Conservation (phyloP, 2,797 vertebrate genomes). For the Petrocephalus sullivani region DNA sequence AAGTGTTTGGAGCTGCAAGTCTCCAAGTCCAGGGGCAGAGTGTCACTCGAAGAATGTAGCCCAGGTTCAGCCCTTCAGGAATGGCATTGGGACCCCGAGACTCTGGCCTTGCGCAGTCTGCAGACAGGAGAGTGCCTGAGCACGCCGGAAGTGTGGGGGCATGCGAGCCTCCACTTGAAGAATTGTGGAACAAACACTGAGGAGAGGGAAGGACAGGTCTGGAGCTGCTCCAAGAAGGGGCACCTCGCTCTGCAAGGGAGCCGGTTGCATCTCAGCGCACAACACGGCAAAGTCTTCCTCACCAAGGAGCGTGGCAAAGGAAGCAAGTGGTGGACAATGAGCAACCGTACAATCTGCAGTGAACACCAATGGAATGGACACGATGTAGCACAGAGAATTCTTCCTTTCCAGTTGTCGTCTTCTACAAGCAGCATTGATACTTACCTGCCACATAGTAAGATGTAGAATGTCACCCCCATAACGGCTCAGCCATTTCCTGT, state of each 20-base stretch:
- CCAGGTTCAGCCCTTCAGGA: constrained; percentile 51
- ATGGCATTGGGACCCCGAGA: constrained; percentile 63
- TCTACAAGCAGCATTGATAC: constrained; percentile 24
- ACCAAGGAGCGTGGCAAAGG: constrained; percentile 69
- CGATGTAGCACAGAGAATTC: constrained; percentile 13
- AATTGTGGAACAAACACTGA: constrained; percentile 50
- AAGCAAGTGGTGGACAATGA: constrained; percentile 71
- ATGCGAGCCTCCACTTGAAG: constrained; percentile 57
- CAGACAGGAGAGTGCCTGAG: constrained; percentile 66
- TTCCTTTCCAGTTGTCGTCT: neutral
- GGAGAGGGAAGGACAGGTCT: constrained; percentile 54
- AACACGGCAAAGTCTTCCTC: constrained; percentile 64
- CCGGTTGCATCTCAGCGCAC: constrained; percentile 69
- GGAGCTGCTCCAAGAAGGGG: constrained; percentile 77
- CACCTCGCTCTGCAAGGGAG: constrained; percentile 61
- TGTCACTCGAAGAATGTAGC: constrained; percentile 60
- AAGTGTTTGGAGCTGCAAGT: constrained; percentile 61
- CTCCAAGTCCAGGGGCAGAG: constrained; percentile 28
- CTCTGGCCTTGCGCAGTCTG: constrained; percentile 53
- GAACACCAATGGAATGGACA: constrained; percentile 25
- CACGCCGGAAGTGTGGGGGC: constrained; percentile 40
- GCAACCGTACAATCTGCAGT: constrained; percentile 63
- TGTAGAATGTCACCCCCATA: neutral
- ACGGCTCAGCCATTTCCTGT: neutral
- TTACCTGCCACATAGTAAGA: constrained; percentile 42